These are phyloP conservation scores for Ferrisia virgata DNA, from an alignment of 2,888 invertebrate genomes.

Conservation along the genomic window DNA sequence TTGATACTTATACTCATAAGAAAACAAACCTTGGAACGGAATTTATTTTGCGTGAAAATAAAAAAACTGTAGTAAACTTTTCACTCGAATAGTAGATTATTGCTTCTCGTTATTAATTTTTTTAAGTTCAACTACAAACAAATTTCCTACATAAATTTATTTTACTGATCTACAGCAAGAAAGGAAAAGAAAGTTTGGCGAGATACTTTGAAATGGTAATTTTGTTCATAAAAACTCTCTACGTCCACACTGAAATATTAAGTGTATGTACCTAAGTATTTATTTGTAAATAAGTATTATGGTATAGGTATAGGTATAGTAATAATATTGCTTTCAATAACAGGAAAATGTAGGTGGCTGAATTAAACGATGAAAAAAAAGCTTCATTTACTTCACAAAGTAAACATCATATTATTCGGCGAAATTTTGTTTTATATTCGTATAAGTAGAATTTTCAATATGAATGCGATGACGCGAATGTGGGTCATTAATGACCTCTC, in stretches of 20 bases:
- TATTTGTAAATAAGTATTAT: too few relatives aligned
- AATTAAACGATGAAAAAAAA: too few relatives aligned
- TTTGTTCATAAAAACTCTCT: not conserved
- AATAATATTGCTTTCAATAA: not conserved
- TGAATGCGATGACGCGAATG: not conserved
- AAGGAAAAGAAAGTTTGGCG: not conserved
- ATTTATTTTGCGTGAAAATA: not conserved
- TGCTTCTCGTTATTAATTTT: not conserved
- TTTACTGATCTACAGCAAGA: not conserved
- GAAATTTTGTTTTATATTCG: not conserved
- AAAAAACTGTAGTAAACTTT: not conserved
- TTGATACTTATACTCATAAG: not conserved
- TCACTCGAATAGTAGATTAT: not conserved
- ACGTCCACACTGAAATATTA: too few relatives aligned
- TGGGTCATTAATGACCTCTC: not conserved
- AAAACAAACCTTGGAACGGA: not conserved
- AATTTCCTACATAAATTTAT: not conserved
- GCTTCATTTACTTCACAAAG: not conserved
- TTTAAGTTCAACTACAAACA: not conserved
- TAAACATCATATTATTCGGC: not conserved
- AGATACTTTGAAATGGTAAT: not conserved
- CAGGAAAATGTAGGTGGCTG: too few relatives aligned
- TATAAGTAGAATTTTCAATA: not conserved
- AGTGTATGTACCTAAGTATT: too few relatives aligned
- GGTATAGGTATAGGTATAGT: too few relatives aligned